Percentiles rank a stretch among this genome's conserved stretches.
Conservation (phyloP, 2,888 invertebrate species). For the Synanthedon myopaeformis region DNA sequence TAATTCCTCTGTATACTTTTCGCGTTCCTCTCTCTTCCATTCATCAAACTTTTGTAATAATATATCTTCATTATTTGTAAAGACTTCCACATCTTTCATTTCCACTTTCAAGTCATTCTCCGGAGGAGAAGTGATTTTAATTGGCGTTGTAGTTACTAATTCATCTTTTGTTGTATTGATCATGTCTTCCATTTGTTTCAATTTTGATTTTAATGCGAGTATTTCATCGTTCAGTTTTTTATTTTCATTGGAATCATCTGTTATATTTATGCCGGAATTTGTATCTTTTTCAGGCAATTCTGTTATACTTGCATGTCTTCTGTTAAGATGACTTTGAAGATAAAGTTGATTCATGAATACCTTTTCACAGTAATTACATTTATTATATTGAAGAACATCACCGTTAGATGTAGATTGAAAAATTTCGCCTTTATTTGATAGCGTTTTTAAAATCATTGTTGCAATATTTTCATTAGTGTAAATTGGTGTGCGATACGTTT, state of each 20-base stretch:
- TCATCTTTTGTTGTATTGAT: constrained; percentile 21
- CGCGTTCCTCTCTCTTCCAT: constrained; percentile 66
- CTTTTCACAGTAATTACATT: constrained; percentile 77
- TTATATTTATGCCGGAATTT: too few relatives aligned
- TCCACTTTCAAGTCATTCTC: constrained; percentile 4
- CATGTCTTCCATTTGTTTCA: constrained; percentile 54
- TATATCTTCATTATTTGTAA: constrained; percentile 35
- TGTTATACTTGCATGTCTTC: constrained; percentile 62
- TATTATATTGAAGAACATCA: constrained; percentile 52
- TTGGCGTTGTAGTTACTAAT: constrained; percentile 1
- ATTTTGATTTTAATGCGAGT: constrained; percentile 53
- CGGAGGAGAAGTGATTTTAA: background rate
- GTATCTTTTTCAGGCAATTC: constrained; percentile 42
- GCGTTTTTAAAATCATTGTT: constrained; percentile 53
- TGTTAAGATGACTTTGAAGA: constrained; percentile 71
- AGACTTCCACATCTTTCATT: constrained; percentile 43
- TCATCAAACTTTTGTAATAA: constrained; percentile 52
- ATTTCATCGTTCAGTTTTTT: constrained; percentile 67
- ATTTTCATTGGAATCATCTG: constrained; percentile 54
- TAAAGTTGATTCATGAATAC: constrained; percentile 75
- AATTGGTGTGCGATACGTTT: constrained; percentile 32
- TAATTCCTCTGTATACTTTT: constrained; percentile 66
- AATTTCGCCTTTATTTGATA: constrained; percentile 45
- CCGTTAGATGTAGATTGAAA: constrained; percentile 32
- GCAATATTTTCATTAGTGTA: constrained; percentile 61